Percentiles rank a stretch among this genome's conserved stretches.
phyloP scores from a whole-genome alignment of 1,140 invertebrate species.

The Mylabris phalerata region DNA sequence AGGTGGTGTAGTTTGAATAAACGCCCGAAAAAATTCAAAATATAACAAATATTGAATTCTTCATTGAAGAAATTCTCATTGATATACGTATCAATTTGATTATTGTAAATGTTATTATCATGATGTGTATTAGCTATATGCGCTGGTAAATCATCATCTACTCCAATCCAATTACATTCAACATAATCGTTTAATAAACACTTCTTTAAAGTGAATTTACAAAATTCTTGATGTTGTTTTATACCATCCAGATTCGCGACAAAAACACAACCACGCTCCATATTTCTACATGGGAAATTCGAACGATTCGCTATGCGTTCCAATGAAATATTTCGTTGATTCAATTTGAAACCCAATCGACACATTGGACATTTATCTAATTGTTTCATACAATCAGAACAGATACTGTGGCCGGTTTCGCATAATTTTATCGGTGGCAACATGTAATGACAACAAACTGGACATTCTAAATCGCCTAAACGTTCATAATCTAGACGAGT shows the following conservation, averaged over 20 bases:
- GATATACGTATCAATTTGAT: constrained; percentile 17
- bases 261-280: not conserved
- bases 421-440: constrained; percentile 31
- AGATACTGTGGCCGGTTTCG: constrained; percentile 31
- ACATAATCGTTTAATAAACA: constrained; percentile 2
- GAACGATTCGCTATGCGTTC: constrained; percentile 21
- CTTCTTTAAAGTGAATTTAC: not conserved
- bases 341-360: constrained; percentile 14
- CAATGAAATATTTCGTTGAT: constrained; percentile 25
- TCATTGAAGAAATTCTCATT: not conserved
- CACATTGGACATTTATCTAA: constrained; percentile 18
- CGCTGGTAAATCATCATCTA: not conserved
- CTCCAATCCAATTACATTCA: not conserved
- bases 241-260: not conserved
- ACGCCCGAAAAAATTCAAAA: constrained; percentile 14
- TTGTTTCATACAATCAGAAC: constrained; percentile 19
- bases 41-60: constrained; percentile 3
- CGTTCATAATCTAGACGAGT: constrained; percentile 11
- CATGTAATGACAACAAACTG: constrained; percentile 30
- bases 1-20: constrained; percentile 18
- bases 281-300: constrained; percentile 18
- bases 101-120: constrained; percentile 19
- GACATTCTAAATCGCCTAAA: constrained; percentile 29
- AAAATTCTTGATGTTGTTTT: not conserved
- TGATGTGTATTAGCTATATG: constrained; percentile 21